A percentile compares a stretch with the other conserved stretches of the same genome.
Conservation (phyloP, 2,888 invertebrate species). For the Trichacis sp. region DNA sequence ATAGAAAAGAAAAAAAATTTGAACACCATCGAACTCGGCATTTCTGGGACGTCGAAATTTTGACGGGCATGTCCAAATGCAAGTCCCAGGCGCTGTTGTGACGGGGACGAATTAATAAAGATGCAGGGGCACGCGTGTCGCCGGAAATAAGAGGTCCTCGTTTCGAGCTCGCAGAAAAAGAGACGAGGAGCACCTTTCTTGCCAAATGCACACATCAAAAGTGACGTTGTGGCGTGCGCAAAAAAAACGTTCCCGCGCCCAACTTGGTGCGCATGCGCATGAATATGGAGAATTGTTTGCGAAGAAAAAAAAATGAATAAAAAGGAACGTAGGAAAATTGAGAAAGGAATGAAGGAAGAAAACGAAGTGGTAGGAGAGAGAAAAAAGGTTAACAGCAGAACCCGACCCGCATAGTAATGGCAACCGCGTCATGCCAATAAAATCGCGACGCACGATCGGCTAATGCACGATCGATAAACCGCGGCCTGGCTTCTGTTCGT, state of each 20-base stretch:
- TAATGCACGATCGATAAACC: conserved; percentile 59
- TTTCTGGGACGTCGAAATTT: conserved; percentile 26
- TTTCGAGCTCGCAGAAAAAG: conserved; percentile 16
- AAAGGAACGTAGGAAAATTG: conserved; percentile 21
- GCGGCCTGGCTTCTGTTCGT: conserved; percentile 43
- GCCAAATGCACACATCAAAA: conserved; percentile 2
- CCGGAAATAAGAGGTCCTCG: conserved; percentile 64
- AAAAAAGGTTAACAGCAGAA: conserved; percentile 39
- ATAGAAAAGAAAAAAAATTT: too few relatives aligned
- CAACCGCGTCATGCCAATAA: conserved; percentile 63
- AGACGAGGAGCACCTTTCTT: conserved; percentile 5
- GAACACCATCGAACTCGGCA: not conserved
- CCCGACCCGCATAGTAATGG: conserved; percentile 61
- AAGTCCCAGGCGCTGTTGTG: conserved; percentile 53
- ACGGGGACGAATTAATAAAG: conserved; percentile 63
- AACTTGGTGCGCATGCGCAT: conserved; percentile 52
- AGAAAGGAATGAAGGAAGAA: not conserved
- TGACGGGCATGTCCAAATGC: conserved; percentile 42
- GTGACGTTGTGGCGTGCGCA: not conserved
- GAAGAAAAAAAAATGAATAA: conserved; percentile 52
- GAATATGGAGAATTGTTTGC: conserved; percentile 65
- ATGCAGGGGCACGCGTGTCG: conserved; percentile 65
- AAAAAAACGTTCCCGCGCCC: not conserved
- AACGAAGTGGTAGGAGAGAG: conserved; percentile 6
- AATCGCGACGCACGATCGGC: conserved; percentile 56